Conservation (phyloP, 2,113 vertebrate genomes). For the Ochotona curzoniae region DNA sequence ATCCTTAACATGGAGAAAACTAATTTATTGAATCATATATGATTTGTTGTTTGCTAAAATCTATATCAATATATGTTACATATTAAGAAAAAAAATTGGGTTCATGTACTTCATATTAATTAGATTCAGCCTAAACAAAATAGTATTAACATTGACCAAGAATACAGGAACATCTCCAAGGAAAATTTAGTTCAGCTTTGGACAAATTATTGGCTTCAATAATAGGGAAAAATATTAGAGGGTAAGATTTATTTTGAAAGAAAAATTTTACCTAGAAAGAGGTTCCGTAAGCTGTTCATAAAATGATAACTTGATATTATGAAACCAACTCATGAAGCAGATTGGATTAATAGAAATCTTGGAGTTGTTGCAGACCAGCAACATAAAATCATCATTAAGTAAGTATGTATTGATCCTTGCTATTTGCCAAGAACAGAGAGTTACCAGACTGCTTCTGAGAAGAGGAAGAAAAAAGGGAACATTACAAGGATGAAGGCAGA, state of each 20-base stretch:
- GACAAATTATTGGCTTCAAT: neutral
- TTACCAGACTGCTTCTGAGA: neutral
- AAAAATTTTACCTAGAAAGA: neutral
- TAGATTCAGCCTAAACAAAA: conserved; percentile 15
- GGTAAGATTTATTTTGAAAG: neutral
- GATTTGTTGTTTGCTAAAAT: neutral
- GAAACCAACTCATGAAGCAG: neutral
- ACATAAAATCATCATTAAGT: conserved; percentile 24
- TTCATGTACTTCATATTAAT: neutral
- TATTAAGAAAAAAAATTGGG: neutral
- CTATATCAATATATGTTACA: neutral
- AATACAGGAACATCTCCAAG: neutral
- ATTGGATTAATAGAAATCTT: neutral
- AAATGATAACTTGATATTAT: neutral
- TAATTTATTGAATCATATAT: neutral
- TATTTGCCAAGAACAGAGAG: neutral
- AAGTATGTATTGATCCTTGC: conserved; percentile 16
- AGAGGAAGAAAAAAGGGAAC: neutral
- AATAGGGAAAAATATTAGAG: neutral
- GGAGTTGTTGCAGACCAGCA: neutral
- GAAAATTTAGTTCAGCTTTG: conserved; percentile 1
- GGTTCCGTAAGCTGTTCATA: conserved; percentile 35
- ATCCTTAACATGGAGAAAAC: neutral
- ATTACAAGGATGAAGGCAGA: neutral
- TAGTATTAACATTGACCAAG: neutral